Evolutionary conservation across 2,113 vertebrate genomes (phyloP), one percentile per base, ranked within the genome.

Genomic region (Chelonoidis abingdonii): DNA sequence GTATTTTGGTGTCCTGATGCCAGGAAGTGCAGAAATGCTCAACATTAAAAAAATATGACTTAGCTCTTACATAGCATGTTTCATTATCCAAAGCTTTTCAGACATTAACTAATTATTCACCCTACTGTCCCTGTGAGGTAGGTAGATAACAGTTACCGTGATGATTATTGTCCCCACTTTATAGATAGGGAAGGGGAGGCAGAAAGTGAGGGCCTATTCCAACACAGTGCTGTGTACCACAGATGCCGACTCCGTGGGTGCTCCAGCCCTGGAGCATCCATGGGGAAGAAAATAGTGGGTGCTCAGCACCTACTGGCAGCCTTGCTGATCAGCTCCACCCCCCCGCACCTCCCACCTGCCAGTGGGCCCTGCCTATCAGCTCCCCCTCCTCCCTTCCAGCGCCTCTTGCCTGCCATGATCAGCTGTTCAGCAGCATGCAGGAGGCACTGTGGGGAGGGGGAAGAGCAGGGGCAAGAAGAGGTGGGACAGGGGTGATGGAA

Each of bases 1-100:
- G 8, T 57, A 72, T 89, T 96, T 96, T 92, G 90, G 52, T 84
- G 88, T 87, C 38, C 79, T 96, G 86, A 65, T 86, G 88, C 49
- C 5, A 56, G 10, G 41, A 49, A 89, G 52, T 41, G 65, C 53
- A 83, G 44, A 80, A 35, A 72, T 72, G 19, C 65, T 19, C 31
- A 75, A 75, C 8, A 41, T 75, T 5, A 38, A 65, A 22, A 92
- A 92, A 25, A 82, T 41, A 83, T 75, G 31, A 2, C 57, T 86
- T 56, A 17, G 69, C 1, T 50, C 62, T 86, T 8, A 50, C 6
- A 10, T 16, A 54, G 47, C 49, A 41, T 14, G 24, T 86, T 41
- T 72, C n/a, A 56, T 31, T 80, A 57, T 25, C 2, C 49, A 78
- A 21, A 31, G 38, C 91, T 84, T 96, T 92, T 49, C 57, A 89